Evolutionary conservation across 1,140 invertebrate genomes (phyloP), one percentile per base, ranked within the genome.

Genomic region (Odontomachus brunneus): DNA sequence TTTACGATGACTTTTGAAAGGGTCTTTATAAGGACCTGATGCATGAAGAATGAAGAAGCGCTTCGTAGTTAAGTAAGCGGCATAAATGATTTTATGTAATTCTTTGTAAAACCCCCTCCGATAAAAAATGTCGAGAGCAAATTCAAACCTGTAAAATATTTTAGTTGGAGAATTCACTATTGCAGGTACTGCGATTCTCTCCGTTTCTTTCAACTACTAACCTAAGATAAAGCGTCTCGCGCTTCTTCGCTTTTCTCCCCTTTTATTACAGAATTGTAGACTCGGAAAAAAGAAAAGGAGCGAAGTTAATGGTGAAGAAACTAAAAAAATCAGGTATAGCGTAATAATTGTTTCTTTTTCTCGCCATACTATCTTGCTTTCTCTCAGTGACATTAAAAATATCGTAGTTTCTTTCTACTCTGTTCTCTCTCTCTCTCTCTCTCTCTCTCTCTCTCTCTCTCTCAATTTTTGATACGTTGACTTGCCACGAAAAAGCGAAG

Each of bases 1-100:
- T 51, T 49, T 51, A 22, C 51, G 65, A 75, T 24, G n/a, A 76
- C 62, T 66, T 76, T 65, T 24, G 38, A 67, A 38, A 65, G 26
- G 29, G 19, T 22, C 66, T 76, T 76, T 53, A 63, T 24, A 55
- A 76, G 44, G 2, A 22, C 15, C 22, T 55, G 66, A 76, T 67
- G 62, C 29, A 76, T 67, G 48, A 66, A 63, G n/a, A 76, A 9
- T 17, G 49, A 51, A 29, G 26, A n/a, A 33, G 38, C 12, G 66
- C 17, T 67, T 76, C 19, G 22, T 76, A 38, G 48, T 75, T 76
- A 66, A 76, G 48, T 53, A 76, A 76, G 29, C 15, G 48, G 0
- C 53, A 76, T n/a, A 66, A 66, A 66, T 53, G 62, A 67, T 76
- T 76, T 55, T 76, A 55, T 44, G 48, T 76, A 76, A 76, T 76